A percentile compares a stretch with the other conserved stretches of the same genome.
Conservation (phyloP, 2,113 vertebrate genomes). For the Deroptyus accipitrinus region DNA sequence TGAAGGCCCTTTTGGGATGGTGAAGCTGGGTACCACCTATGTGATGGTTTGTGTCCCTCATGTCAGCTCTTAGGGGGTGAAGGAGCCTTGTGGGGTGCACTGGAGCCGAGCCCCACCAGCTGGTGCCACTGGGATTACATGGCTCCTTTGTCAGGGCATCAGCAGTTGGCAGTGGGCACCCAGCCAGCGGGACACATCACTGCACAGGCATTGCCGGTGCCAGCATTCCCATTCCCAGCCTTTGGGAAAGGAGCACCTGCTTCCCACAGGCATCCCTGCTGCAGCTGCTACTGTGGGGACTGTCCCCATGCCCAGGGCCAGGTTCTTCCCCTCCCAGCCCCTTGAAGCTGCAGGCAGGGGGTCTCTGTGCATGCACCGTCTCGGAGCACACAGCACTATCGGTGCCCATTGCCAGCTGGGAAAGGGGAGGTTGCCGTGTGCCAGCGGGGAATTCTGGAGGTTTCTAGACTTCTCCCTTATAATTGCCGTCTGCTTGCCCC, state of each 20-base stretch:
- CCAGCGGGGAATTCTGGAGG: accelerated
- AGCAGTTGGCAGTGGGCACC: accelerated
- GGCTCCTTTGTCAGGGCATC: background rate
- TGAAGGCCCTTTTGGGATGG: background rate
- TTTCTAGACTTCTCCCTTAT: background rate
- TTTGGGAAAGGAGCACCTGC: background rate
- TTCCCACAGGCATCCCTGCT: background rate
- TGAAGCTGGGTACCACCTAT: background rate
- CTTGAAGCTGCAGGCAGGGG: background rate
- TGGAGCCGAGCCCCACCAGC: background rate
- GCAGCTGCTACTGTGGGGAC: background rate
- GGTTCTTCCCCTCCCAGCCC: background rate
- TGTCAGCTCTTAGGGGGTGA: background rate
- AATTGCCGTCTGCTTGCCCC: background rate
- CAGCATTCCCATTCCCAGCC: background rate
- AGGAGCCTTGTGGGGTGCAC: background rate
- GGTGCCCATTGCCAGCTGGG: background rate
- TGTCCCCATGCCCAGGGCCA: accelerated
- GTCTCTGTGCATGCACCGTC: background rate
- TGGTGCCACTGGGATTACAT: background rate
- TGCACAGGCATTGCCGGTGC: background rate
- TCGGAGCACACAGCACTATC: accelerated
- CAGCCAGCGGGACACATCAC: background rate
- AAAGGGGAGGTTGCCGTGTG: background rate
- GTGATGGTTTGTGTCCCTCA: background rate